A percentile compares a stretch with the other conserved stretches of the same genome.
phyloP scores from a whole-genome alignment of 2,113 vertebrate genomes.

The Microcebus griseorufus region DNA sequence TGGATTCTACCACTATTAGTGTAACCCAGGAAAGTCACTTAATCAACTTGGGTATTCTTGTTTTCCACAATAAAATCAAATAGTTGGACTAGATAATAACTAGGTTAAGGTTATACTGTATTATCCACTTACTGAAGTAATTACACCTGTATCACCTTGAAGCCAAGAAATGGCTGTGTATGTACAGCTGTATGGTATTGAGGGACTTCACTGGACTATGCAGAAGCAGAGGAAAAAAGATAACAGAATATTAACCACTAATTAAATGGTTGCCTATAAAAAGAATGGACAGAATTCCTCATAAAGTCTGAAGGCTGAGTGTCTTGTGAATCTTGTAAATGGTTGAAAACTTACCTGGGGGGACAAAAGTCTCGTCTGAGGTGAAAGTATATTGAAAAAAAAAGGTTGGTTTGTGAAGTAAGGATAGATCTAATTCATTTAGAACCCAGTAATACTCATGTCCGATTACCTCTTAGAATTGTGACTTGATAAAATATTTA shows the following conservation, averaged over 20 bases:
- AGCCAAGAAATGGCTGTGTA: not conserved
- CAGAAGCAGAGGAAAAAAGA: not conserved
- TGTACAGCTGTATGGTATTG: not conserved
- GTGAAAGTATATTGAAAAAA: not conserved
- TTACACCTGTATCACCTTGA: not conserved
- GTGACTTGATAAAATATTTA: not conserved
- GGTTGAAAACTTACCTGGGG: not conserved
- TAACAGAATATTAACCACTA: not conserved
- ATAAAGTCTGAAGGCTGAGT: not conserved
- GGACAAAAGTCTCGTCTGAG: not conserved
- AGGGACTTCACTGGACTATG: not conserved
- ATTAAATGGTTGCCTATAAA: not conserved
- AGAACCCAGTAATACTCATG: not conserved
- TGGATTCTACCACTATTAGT: not conserved
- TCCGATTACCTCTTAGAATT: not conserved
- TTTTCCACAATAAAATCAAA: conserved; percentile 7
- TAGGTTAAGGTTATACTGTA: not conserved
- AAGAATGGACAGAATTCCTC: not conserved
- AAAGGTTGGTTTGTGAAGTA: not conserved
- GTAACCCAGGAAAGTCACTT: not conserved
- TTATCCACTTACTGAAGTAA: not conserved
- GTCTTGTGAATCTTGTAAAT: not conserved
- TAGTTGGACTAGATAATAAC: not conserved
- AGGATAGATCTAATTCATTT: not conserved
- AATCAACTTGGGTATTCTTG: not conserved